Conservation (phyloP, 2,113 vertebrate genomes). For the Chaetodon trifascialis region DNA sequence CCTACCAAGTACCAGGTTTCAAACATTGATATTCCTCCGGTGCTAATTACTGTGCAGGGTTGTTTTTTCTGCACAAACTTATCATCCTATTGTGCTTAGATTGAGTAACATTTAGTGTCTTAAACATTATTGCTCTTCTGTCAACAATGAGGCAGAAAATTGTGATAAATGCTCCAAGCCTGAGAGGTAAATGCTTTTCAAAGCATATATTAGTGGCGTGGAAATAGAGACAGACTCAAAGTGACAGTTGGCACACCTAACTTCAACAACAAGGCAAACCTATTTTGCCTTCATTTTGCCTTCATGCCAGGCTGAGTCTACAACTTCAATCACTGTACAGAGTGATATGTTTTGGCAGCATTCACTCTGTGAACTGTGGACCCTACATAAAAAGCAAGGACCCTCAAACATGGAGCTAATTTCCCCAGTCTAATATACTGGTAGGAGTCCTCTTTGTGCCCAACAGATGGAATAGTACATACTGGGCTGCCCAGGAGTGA, state of each 20-base stretch:
- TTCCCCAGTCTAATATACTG: constrained; percentile 12
- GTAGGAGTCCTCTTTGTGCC: constrained; percentile 27
- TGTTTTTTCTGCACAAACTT: neutral
- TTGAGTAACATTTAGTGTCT: constrained; percentile 2
- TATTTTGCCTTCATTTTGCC: constrained; percentile 51
- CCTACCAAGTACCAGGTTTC: neutral
- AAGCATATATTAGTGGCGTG: constrained; percentile 34
- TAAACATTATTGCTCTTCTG: constrained; percentile 43
- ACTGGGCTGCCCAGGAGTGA: constrained; percentile 24
- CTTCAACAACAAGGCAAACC: constrained; percentile 57
- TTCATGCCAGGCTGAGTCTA: constrained; percentile 49
- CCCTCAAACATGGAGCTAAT: constrained; percentile 46
- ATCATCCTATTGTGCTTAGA: neutral
- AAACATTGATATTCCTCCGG: constrained; percentile 13
- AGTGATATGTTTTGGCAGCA: constrained; percentile 47
- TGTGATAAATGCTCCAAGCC: constrained; percentile 60
- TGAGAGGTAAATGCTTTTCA: constrained; percentile 58
- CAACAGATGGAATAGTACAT: constrained; percentile 3
- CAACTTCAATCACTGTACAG: constrained; percentile 35
- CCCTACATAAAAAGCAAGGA: constrained; percentile 42
- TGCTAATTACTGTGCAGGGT: constrained; percentile 31
- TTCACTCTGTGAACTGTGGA: constrained; percentile 25
- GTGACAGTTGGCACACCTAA: constrained; percentile 52
- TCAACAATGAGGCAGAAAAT: constrained; percentile 51
- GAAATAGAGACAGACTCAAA: constrained; percentile 46